A percentile compares a stretch with the other conserved stretches of the same genome.
Conservation (phyloP, 1,140 invertebrate genomes). For the Grapholita molesta region DNA sequence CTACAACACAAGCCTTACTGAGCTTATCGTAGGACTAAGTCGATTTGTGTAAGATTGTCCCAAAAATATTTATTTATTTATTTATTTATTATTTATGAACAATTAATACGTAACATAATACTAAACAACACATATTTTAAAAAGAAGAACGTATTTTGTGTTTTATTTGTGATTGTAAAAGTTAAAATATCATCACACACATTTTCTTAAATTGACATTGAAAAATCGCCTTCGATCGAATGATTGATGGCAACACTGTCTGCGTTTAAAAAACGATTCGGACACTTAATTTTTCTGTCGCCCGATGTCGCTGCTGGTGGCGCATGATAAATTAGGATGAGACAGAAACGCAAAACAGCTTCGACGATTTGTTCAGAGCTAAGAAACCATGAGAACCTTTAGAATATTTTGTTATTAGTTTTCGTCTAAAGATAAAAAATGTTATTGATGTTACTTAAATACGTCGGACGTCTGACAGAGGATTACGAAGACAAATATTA, state of each 20-base stretch:
- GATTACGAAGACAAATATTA: no score
- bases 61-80: no score
- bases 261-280: slow-evolving; percentile 58
- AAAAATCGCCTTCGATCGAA: slow-evolving; percentile 51
- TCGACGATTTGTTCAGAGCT: not conserved
- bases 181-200: not conserved
- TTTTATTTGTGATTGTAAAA: not conserved
- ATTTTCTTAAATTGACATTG: slow-evolving; percentile 48
- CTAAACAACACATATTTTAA: not conserved
- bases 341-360: not conserved
- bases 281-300: slow-evolving; percentile 61
- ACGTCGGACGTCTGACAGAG: no score
- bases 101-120: no score
- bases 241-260: slow-evolving; percentile 47
- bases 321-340: slow-evolving; percentile 44
- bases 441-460: no score
- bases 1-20: no score
- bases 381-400: no score
- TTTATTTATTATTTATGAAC: no score
- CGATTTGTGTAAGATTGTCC: no score
- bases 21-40: no score
- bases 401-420: no score
- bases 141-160: not conserved
- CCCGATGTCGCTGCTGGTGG: slow-evolving; percentile 39
- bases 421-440: no score